Conservation (phyloP, 2,888 invertebrate genomes). For the Drosophila acutilabella region DNA sequence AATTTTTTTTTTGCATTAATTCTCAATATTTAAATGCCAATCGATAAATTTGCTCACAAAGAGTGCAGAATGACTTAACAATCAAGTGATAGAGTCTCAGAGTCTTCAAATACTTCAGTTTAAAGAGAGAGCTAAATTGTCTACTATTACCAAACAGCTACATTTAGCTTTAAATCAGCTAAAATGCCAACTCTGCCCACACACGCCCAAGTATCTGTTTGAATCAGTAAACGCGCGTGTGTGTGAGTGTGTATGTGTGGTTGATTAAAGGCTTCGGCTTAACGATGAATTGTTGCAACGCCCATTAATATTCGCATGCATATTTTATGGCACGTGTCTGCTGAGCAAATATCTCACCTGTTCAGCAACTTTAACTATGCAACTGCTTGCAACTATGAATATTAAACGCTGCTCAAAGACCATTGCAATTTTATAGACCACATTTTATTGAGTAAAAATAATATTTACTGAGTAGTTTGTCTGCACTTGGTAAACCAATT, state of each 20-base stretch:
- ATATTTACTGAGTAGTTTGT: no score
- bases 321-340: conserved; percentile 59
- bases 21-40: no score
- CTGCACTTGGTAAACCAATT: neutral
- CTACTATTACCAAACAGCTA: no score
- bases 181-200: conserved; percentile 3
- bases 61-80: no score
- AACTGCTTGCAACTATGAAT: neutral
- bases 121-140: no score
- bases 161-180: neutral
- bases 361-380: conserved; percentile 27
- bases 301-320: conserved; percentile 60
- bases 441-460: neutral
- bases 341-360: conserved; percentile 31
- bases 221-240: neutral
- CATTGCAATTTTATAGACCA: neutral
- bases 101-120: no score
- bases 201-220: conserved; percentile 20
- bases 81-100: no score
- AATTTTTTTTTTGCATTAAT: no score
- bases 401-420: neutral
- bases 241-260: conserved; percentile 19
- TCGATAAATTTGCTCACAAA: no score
- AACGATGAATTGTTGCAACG: conserved; percentile 65
- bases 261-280: conserved; percentile 59